Conservation (phyloP, 2,888 invertebrate genomes). For the Perizoma flavofasciatum region DNA sequence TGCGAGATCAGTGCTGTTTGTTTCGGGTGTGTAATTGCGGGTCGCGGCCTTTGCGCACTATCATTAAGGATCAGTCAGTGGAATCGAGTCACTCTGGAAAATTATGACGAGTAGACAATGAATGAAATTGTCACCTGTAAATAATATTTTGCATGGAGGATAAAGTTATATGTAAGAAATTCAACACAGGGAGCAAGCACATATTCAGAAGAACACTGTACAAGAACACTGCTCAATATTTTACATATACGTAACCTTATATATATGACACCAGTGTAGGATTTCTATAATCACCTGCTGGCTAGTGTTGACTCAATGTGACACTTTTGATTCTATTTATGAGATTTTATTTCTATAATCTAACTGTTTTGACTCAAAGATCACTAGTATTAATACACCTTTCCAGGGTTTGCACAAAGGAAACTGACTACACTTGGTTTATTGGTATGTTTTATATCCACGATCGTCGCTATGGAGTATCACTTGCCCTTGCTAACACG, state of each 20-base stretch:
- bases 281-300: conserved; percentile 14
- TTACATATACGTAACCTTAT: not conserved
- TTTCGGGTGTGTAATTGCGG: conserved; percentile 75
- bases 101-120: not conserved
- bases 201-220: too few species aligned
- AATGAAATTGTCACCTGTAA: too few species aligned
- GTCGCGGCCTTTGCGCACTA: conserved; percentile 71
- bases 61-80: conserved; percentile 43
- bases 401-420: too few species aligned
- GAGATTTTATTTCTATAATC: too few species aligned
- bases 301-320: not conserved
- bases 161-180: too few species aligned
- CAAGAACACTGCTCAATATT: too few species aligned
- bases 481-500: conserved; percentile 57
- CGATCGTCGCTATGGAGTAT: conserved; percentile 26
- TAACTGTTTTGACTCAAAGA: too few species aligned
- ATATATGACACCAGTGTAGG: conserved; percentile 11
- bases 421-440: not conserved
- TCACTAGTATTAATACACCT: too few species aligned
- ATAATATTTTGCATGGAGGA: too few species aligned
- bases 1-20: conserved; percentile 69
- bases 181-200: too few species aligned
- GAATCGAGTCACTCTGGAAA: conserved; percentile 14
- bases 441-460: not conserved
- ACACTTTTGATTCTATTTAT: too few species aligned